phyloP scores from a whole-genome alignment of 2,797 vertebrate genomes.

The Danio choprae region DNA sequence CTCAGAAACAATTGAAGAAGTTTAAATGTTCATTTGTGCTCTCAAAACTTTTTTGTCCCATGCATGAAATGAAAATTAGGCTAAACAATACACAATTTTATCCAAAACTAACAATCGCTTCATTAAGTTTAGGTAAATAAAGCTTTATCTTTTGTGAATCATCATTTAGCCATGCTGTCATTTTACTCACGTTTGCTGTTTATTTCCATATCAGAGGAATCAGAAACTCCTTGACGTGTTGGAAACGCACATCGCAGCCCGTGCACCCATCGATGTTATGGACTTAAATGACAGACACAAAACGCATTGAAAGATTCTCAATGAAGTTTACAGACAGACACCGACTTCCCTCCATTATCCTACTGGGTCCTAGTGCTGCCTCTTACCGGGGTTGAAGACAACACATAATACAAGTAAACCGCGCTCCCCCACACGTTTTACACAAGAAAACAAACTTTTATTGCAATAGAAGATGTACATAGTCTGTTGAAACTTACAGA shows the following conservation, averaged over 20 bases:
- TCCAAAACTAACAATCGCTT: background rate
- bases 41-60: background rate
- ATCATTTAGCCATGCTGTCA: background rate
- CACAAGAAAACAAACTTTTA: slow-evolving; percentile 67
- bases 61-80: background rate
- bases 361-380: slow-evolving; percentile 75
- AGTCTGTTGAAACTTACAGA: slow-evolving; percentile 45
- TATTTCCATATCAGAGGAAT: slow-evolving; percentile 68
- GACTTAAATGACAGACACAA: slow-evolving; percentile 52
- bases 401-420: background rate
- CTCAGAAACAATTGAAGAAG: background rate
- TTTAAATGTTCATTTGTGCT: background rate
- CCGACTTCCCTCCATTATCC: slow-evolving; percentile 21
- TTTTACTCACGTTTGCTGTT: slow-evolving; percentile 74
- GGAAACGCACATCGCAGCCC: slow-evolving; percentile 32
- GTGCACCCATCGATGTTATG: slow-evolving; percentile 53
- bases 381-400: background rate
- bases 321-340: slow-evolving; percentile 18
- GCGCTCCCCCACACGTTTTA: slow-evolving; percentile 25
- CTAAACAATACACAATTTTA: background rate
- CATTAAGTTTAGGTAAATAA: background rate
- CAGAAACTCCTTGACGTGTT: slow-evolving; percentile 50
- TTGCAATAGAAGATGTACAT: slow-evolving; percentile 68
- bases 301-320: slow-evolving; percentile 41
- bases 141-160: background rate